A percentile compares a stretch with the other conserved stretches of the same genome.
phyloP scores from a whole-genome alignment of 2,113 vertebrate genomes.

The Myrmophylax atrothorax region DNA sequence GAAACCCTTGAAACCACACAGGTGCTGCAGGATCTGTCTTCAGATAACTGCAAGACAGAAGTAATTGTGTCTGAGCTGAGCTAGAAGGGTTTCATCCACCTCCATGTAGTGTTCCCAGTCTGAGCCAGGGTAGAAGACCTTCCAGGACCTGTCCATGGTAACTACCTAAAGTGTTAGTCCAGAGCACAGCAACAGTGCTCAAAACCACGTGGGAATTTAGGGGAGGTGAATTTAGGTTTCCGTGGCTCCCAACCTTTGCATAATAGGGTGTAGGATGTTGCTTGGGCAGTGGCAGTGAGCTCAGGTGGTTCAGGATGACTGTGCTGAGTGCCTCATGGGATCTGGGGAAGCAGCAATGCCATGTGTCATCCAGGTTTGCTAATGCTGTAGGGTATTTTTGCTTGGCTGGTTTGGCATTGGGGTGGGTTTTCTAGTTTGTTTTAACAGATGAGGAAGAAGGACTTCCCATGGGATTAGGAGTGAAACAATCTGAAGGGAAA shows the following conservation, averaged over 20 bases:
- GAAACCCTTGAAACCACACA: not conserved
- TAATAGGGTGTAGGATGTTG: accelerated
- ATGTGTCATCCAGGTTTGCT: not conserved
- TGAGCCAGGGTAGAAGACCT: not conserved
- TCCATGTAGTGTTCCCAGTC: not conserved
- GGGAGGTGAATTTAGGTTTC: not conserved
- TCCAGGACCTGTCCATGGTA: not conserved
- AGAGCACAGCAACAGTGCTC: not conserved
- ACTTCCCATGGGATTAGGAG: not conserved
- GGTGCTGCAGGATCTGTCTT: not conserved
- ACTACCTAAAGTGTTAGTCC: not conserved
- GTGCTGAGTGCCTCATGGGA: accelerated
- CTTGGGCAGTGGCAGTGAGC: accelerated
- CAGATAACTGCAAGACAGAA: not conserved
- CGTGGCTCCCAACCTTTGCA: not conserved
- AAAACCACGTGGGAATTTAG: not conserved
- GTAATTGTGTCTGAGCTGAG: accelerated
- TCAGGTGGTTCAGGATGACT: not conserved
- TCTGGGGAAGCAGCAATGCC: accelerated
- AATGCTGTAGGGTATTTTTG: accelerated
- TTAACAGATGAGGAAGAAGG: not conserved
- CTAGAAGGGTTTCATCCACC: not conserved
- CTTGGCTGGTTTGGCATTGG: not conserved
- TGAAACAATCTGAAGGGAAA: not conserved
- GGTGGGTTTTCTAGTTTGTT: not conserved